Conservation (phyloP, 2,113 vertebrate genomes). For the Stegostoma tigrinum region DNA sequence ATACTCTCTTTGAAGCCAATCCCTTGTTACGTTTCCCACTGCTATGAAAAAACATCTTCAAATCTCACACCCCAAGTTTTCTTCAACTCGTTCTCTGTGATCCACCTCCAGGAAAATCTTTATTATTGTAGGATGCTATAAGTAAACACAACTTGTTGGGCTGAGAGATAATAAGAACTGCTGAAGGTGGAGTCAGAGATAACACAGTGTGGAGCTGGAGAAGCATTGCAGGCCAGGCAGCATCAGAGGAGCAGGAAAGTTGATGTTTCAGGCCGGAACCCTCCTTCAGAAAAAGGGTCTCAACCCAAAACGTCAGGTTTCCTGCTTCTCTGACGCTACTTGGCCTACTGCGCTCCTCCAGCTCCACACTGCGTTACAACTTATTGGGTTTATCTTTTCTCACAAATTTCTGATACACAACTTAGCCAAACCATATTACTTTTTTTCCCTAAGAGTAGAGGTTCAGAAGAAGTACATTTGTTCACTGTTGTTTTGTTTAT, state of each 20-base stretch:
- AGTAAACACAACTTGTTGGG: neutral
- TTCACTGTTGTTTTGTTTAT: conserved; percentile 22
- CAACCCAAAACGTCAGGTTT: too few species aligned
- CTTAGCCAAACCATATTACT: neutral
- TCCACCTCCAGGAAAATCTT: neutral
- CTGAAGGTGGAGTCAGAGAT: too few species aligned
- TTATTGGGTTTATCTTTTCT: neutral
- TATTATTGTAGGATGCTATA: neutral
- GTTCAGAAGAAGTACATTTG: conserved; percentile 23
- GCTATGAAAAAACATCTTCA: neutral
- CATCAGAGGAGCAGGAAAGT: too few species aligned
- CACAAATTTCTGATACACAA: neutral
- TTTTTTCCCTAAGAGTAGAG: neutral
- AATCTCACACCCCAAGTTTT: neutral
- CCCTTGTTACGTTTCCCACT: neutral
- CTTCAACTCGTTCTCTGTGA: neutral
- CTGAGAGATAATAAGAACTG: too few species aligned
- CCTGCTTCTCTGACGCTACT: too few species aligned
- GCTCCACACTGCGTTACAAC: neutral
- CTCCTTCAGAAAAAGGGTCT: too few species aligned
- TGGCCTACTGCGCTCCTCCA: too few species aligned
- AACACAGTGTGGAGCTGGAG: too few species aligned
- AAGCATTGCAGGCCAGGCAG: too few species aligned
- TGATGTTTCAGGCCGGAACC: too few species aligned
- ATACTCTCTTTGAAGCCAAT: neutral